These are phyloP conservation scores for Rhodeus uyekii DNA, from an alignment of 2,797 vertebrate species.

Conservation along the genomic window DNA sequence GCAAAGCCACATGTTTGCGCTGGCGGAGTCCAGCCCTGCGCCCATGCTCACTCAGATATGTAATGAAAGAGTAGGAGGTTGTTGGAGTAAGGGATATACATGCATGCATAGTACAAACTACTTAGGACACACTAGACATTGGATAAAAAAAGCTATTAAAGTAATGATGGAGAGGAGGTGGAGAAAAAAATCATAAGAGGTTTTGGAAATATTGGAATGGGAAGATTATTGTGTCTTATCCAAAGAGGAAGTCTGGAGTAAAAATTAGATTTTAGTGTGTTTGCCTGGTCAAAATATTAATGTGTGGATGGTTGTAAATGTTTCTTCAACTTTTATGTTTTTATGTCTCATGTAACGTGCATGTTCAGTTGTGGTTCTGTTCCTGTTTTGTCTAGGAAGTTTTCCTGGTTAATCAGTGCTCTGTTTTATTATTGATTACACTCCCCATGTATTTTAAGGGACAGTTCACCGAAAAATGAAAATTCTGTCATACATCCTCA, in stretches of 20 bases:
- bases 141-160: constrained; percentile 17
- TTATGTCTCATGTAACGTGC: not conserved
- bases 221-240: not conserved
- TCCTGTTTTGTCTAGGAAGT: not conserved
- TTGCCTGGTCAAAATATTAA: not conserved
- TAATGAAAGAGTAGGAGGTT: constrained; percentile 55
- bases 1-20: constrained; percentile 32
- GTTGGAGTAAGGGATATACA: constrained; percentile 40
- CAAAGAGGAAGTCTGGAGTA: not conserved
- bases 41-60: constrained; percentile 61
- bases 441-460: no score
- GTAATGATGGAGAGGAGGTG: constrained; percentile 12
- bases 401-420: not conserved
- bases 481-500: no score
- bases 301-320: not conserved
- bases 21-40: constrained; percentile 51
- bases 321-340: no score
- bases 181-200: not conserved
- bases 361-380: not conserved
- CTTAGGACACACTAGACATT: constrained; percentile 34
- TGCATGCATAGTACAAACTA: constrained; percentile 30
- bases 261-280: not conserved
- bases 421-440: not conserved
- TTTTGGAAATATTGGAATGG: not conserved
- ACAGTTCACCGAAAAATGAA: no score